Evolutionary conservation across 2,113 vertebrate species (phyloP), one percentile per base, ranked within the genome.

Genomic region (Pseudorasbora parva): DNA sequence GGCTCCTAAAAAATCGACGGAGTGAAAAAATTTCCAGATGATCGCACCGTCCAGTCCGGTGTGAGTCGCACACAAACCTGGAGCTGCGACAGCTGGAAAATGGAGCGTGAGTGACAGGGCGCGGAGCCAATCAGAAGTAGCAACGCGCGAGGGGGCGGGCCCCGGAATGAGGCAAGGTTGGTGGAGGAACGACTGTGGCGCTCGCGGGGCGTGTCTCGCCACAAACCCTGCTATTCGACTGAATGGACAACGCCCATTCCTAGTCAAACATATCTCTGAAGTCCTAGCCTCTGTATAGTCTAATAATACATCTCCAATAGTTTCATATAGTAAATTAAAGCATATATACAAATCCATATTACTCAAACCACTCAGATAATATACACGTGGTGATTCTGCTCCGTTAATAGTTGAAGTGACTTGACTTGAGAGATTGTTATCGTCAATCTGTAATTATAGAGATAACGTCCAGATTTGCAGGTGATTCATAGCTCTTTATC

Each of bases 191-290:
- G 62, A 66, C 47, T 74, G 56, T 85, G 83, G 74, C 72, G 45
- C 87, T 43, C 57, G 69, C 85, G 88, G 89, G 93, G 93, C 92
- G 93, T 92, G 90, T 86, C 90, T 76, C 3, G 85, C 7, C 49
- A 86, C 69, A 87, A 84, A 89, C 30, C 57, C 85, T 85, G 84
- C 86, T 83, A 87, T 90, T 85, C 89, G 89, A 91, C 87, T 90
- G 89, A 82, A 88, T 82, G 88, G 92, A 89, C 92, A 88, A 93
- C 93, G 90, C 92, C 92, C 92, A 93, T 93, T 82, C 88, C 57
- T 62, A 78, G 89, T 91, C 87, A 91, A 78, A 91, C 80, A 82
- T 82, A 21, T 57, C 49, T 69, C 6, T 30, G 27, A 81, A 30
- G 37, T 64, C 1, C 15, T 2, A 0, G 1, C 17, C 14, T 47